Base-by-base conservation (phyloP, 2,113 vertebrate species). In the Fukomys damarensis region DNA sequence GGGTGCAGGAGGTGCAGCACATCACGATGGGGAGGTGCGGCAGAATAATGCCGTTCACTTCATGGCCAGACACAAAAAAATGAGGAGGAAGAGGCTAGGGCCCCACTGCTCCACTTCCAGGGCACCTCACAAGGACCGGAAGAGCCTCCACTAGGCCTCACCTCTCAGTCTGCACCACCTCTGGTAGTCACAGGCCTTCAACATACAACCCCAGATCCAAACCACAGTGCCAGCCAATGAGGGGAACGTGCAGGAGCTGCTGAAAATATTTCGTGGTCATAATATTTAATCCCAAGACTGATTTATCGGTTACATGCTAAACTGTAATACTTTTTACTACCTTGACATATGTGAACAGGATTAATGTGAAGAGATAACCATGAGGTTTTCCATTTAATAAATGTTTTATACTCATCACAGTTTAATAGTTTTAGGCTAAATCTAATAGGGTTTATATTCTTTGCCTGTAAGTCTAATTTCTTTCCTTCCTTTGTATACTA, bases 391-490 rank as follows among this genome's bases (percentile, higher is more conserved):
- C 61, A 46, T 35, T 94, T 93, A 43, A 46, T 24, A 79, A n/a
- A 54, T 38, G 56, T 63, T 82, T 90, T 91, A 88, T 43, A 77
- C 14, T 95, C 32, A 80, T 9, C 2, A 80, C 7, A 43, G 24
- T 61, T 86, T 84, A 54, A 79, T 74, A 91, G 89, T 85, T 85
- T 82, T 28, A 79, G 52, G 79, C 17, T 30, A 86, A 81, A 56
- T 92, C 30, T 91, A 89, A 82, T 35, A 79, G 17, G 13, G 66
- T 30, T 96, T 87, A 85, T 84, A 38, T 63, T 90, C 26, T 82
- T 92, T 72, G 35, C 20, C 20, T 68, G 7, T 41, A 81, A 17
- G 7, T 91, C 19, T 96, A 95, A 86, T 74, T 86, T 83, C 59
- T 77, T 93, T 91, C 41, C 43, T 32, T 68, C 38, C 6, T 32